Base-by-base conservation (phyloP, 1,140 invertebrate genomes). In the Pygmarrhopalites habei region DNA sequence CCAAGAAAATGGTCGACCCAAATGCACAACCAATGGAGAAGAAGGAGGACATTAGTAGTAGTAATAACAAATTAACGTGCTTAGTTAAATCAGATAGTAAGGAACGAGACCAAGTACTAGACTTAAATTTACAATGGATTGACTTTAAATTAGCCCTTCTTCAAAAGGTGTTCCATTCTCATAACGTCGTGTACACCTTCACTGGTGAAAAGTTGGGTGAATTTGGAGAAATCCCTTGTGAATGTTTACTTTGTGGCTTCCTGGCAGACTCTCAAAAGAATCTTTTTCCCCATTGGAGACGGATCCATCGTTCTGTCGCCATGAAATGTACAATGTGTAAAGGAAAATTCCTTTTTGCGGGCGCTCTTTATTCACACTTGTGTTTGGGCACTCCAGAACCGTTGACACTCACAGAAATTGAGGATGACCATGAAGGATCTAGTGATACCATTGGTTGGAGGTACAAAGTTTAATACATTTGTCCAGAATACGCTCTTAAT, bases 311-410 rank as follows among this genome's bases (percentile, higher is more conserved):
- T 1, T 57, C 64, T 35, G 58, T 58, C 1, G 60, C 69, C 2
- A 66, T 66, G 66, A 66, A 66, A 39, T 71, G 69, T 55, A 57
- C 52, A 21, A 71, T 71, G 66, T 71, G 69, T 62, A 39, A 66
- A 3, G 69, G 66, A 14, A 49, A 55, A 7, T 71, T 71, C 58
- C 39, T 71, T 1, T 71, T 68, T 65, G 66, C 58, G 28, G 69
- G 66, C 17, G 65, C 69, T 12, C 44, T 71, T 3, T 71, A 63
- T 46, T 66, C 69, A 26, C 69, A 71, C 39, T 14, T 68, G 12
- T 71, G 69, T 30, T 30, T 66, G 32, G 69, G 69, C 2, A 68
- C 69, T 26, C 65, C 69, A 23, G 28, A 49, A 43, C 68, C 62
- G n/a, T 53, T 43, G 43, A 49, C 32, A n/a, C 26, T 44, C 14